Percentiles rank a stretch among this genome's conserved stretches.
Evolutionary conservation across 2,797 vertebrate species (phyloP).

Genomic region (Emys orbicularis): DNA sequence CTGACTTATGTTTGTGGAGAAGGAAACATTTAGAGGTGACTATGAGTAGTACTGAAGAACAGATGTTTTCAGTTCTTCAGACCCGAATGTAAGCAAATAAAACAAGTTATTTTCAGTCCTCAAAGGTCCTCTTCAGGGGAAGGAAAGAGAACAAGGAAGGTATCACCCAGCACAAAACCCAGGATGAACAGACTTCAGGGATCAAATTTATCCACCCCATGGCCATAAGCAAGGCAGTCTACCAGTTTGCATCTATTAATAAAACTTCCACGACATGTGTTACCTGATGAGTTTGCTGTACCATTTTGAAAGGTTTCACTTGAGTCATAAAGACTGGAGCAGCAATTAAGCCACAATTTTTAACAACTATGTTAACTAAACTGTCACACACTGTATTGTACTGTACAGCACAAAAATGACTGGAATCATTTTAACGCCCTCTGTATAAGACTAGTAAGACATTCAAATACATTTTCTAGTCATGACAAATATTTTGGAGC

Average conservation of each 20-base stretch:
- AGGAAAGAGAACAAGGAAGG: not conserved
- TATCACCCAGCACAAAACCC: constrained; percentile 14
- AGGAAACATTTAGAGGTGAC: not conserved
- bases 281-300: constrained; percentile 66
- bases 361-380: constrained; percentile 73
- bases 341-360: constrained; percentile 66
- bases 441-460: constrained; percentile 57
- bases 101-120: not conserved
- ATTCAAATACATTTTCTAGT: constrained; percentile 53
- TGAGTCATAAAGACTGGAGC: constrained; percentile 60
- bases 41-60: not conserved
- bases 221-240: constrained; percentile 52
- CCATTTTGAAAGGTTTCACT: constrained; percentile 57
- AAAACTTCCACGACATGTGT: constrained; percentile 64
- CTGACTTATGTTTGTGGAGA: constrained; percentile 1
- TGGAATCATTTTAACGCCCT: constrained; percentile 64
- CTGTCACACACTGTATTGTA: constrained; percentile 61
- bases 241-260: constrained; percentile 45
- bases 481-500: constrained; percentile 49
- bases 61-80: constrained; percentile 19
- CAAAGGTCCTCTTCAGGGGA: not conserved
- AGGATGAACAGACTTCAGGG: constrained; percentile 21
- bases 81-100: not conserved
- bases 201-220: constrained; percentile 48
- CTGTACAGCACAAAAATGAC: constrained; percentile 44